A percentile compares a stretch with the other conserved stretches of the same genome.
Conservation (phyloP, 2,113 vertebrate species). For the Garra rufa region DNA sequence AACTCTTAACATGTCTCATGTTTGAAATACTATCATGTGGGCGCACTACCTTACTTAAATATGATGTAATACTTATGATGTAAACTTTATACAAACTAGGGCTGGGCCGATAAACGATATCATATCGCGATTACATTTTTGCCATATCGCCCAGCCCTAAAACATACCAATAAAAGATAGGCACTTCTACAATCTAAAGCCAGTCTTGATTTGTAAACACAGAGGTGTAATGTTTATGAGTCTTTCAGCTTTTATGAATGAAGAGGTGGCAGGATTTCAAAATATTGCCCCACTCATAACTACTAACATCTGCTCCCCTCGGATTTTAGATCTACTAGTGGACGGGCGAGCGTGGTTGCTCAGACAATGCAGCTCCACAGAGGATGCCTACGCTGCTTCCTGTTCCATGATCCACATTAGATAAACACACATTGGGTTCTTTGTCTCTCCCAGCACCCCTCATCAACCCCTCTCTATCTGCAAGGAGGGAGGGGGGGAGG, state of each 20-base stretch:
- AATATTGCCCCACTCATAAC: constrained; percentile 8
- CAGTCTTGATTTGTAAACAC: background rate
- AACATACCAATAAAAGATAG: background rate
- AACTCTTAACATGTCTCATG: background rate
- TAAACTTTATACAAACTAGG: too few species aligned
- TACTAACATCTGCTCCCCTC: constrained; percentile 8
- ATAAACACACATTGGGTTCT: constrained; percentile 38
- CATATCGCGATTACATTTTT: too few species aligned
- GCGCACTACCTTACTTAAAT: too few species aligned
- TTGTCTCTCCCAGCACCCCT: constrained; percentile 41
- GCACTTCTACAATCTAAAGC: background rate
- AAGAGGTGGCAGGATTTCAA: background rate
- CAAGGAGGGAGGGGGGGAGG: constrained; percentile 23
- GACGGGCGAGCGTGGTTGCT: background rate
- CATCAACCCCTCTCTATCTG: constrained; percentile 27
- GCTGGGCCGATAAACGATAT: too few species aligned
- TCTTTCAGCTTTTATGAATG: constrained; percentile 6
- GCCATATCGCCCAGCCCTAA: too few species aligned
- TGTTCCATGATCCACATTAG: constrained; percentile 32
- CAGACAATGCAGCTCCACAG: constrained; percentile 39
- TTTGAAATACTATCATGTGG: background rate
- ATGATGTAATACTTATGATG: too few species aligned
- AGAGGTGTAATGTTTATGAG: background rate
- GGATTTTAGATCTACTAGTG: constrained; percentile 2
- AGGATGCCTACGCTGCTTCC: constrained; percentile 40